Percentiles rank a stretch among this genome's conserved stretches.
Evolutionary conservation across 2,797 vertebrate species (phyloP).

Genomic region (Erithacus rubecula): DNA sequence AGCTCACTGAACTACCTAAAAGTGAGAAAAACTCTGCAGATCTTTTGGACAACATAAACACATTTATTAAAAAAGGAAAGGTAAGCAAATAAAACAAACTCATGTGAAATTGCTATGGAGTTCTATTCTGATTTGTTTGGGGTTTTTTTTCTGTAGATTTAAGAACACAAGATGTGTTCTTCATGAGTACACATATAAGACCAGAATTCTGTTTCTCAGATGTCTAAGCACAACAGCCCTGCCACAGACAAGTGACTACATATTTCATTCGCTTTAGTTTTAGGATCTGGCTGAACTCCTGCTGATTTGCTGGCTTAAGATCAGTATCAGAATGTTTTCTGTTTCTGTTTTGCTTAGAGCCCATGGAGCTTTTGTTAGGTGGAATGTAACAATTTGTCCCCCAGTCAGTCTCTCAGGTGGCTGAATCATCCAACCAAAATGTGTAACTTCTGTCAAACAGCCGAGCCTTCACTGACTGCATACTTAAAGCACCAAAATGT

Average conservation of each 20-base stretch:
- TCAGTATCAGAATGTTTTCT: not conserved
- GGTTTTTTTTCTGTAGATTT: not conserved
- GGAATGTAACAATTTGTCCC: not conserved
- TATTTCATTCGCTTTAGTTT: not conserved
- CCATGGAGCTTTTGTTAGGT: not conserved
- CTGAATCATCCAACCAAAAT: not conserved
- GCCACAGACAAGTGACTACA: not conserved
- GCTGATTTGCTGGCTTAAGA: not conserved
- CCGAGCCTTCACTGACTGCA: not conserved
- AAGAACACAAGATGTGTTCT: not conserved
- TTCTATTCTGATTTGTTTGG: not conserved
- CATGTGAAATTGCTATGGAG: not conserved
- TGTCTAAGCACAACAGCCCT: not conserved
- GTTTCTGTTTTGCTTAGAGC: not conserved
- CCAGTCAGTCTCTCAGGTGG: not conserved
- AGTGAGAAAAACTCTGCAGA: conserved; percentile 90
- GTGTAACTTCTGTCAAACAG: not conserved
- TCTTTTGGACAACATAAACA: conserved; percentile 91
- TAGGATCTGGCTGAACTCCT: not conserved
- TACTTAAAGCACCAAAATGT: not conserved
- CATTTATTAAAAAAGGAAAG: conserved; percentile 93
- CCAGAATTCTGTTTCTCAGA: not conserved
- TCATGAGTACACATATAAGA: not conserved
- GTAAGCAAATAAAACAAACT: conserved; percentile 67
- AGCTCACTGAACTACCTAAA: conserved; percentile 88